Evolutionary conservation across 2,797 vertebrate species (phyloP), one percentile per base, ranked within the genome.

Genomic region (Pampus argenteus): DNA sequence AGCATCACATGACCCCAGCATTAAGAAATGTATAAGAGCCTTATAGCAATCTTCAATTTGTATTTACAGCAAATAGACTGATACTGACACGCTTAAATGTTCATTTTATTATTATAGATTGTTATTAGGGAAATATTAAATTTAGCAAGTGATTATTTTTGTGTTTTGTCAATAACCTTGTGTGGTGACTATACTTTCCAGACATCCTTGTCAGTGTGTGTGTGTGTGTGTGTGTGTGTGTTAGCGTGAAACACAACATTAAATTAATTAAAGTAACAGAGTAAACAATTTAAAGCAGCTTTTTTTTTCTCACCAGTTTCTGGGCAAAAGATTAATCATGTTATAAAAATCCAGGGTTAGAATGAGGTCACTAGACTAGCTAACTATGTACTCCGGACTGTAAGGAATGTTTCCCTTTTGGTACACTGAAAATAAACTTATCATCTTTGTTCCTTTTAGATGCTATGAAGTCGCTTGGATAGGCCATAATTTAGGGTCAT

Each of bases 31-130:
- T 60, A 63, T 18, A 20, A 74, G 14, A 38, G 26, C n/a, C 28
- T 71, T 36, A 57, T 71, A 84, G 15, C 54, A 44, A 83, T 83
- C 55, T 15, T 71, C 82, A 66, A 82, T 64, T 55, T 15, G 14
- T 62, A 71, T 79, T 74, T 56, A 72, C 60, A 54, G 69, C 63
- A 80, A 84, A 80, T 66, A 63, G 52, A n/a, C 45, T 70, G 65
- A 69, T 66, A 76, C 42, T 81, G 79, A 71, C 47, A 61, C 66
- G 40, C 57, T 59, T 75, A 78, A 86, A 85, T 11, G 34, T 60
- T 28, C 3, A 47, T 17, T 26, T 50, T n/a, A n/a, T 51, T 5
- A 51, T 44, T 65, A 9, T 13, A 26, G 25, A 48, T 36, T 25
- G n/a, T 29, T 31, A 29, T 17, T 9, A 34, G 25, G 28, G 20